phyloP scores from a whole-genome alignment of 1,140 invertebrate genomes.

The Microplitis demolitor region DNA sequence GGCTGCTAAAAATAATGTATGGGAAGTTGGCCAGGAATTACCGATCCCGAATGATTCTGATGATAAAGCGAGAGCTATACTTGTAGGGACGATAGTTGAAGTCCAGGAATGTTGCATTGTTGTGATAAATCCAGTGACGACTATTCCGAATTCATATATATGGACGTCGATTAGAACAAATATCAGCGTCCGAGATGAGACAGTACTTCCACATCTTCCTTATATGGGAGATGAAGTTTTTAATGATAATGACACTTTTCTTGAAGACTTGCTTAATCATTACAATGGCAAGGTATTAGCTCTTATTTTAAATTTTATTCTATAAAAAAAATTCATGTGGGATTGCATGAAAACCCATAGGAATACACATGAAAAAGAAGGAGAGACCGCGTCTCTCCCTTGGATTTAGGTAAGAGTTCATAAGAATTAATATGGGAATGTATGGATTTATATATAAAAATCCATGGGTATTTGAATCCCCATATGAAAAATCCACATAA shows the following conservation, averaged over 20 bases:
- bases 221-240: constrained; percentile 97
- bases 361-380: no score
- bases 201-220: constrained; percentile 95
- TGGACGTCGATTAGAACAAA: constrained; percentile 98
- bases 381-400: no score
- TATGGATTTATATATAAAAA: no score
- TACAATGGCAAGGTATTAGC: constrained; percentile 90
- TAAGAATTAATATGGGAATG: no score
- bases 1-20: no score
- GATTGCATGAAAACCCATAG: no score
- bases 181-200: constrained; percentile 99
- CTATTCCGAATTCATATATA: constrained; percentile 95
- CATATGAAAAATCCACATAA: no score
- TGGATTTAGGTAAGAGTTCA: no score
- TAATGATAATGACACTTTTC: constrained; percentile 94
- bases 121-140: constrained; percentile 85
- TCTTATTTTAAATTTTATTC: not conserved
- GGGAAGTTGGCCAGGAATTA: no score
- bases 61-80: constrained; percentile 76
- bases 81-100: constrained; percentile 70
- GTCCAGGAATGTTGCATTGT: constrained; percentile 72
- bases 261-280: constrained; percentile 97
- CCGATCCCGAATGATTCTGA: no score
- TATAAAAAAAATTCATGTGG: no score
- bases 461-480: no score